Evolutionary conservation across 2,888 invertebrate species (phyloP).

Genomic region (Tetragnatha montana): DNA sequence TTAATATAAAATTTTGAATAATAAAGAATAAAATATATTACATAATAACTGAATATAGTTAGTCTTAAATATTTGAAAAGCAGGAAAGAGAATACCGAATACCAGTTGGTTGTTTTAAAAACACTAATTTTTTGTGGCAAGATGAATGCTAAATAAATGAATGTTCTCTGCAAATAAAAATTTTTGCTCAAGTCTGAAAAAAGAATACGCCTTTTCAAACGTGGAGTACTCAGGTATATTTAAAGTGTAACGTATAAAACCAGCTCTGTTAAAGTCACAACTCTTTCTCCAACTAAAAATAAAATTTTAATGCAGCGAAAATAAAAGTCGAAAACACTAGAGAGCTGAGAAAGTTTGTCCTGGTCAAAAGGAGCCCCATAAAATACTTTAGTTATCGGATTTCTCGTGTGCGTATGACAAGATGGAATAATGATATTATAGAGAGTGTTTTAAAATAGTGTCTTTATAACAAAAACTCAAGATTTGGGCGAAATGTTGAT

Average conservation of each 20-base stretch:
- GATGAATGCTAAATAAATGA: too few relatives aligned
- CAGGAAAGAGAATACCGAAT: too few relatives aligned
- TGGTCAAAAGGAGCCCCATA: constrained; percentile 32
- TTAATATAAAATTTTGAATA: too few relatives aligned
- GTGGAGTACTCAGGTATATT: background rate
- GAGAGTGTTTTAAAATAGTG: constrained; percentile 53
- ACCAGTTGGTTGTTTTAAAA: too few relatives aligned
- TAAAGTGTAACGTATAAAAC: background rate
- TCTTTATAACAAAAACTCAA: constrained; percentile 7
- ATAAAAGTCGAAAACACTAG: background rate
- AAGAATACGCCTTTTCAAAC: background rate
- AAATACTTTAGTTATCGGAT: constrained; percentile 39
- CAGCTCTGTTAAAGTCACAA: background rate
- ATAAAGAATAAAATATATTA: too few relatives aligned
- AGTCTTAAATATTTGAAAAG: too few relatives aligned
- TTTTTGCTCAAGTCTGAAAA: background rate
- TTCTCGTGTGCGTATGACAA: constrained; percentile 38
- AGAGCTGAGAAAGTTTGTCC: background rate
- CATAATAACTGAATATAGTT: too few relatives aligned
- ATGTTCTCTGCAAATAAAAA: too few relatives aligned
- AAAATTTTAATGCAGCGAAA: background rate
- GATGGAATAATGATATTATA: constrained; percentile 48
- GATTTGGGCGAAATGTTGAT: constrained; percentile 20
- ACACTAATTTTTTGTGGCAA: too few relatives aligned
- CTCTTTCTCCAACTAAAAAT: background rate